Base-by-base conservation (phyloP, 2,888 invertebrate species). In the Caenorhabditis drosophilae region DNA sequence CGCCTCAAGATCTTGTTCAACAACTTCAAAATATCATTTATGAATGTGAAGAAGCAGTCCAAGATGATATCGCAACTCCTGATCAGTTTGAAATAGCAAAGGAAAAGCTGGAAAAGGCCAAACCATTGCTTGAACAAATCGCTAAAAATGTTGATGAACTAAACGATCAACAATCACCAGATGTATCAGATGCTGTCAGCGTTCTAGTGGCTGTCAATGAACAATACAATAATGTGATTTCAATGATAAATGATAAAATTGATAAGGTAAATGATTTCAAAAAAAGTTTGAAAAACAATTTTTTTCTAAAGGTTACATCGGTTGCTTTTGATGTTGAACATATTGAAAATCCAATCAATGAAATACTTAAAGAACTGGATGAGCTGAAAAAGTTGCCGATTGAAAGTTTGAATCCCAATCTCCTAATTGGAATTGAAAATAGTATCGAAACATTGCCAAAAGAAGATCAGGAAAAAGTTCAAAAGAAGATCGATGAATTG, bases 171-270 rank as follows among this genome's bases (percentile, higher is more conserved):
- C 42, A 54, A 18, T 64, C 63, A 46, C 67, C 70, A 27, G 64
- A 64, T 20, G 56, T 56, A 16, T 38, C 55, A 2, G 56, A 66
- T 35, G 60, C 70, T 4, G 40, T 62, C 7, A 55, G 62, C 41
- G 54, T 61, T 18, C 50, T 74, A 22, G 51, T 55, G 2, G 53
- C 38, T 23, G 69, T 69, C 7, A 59, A 67, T 25, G 59, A 69
- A 36, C 59, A 61, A 36, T 61, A 52, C 25, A 47, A 59, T 22
- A 59, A 53, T 36, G 59, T 55, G 1, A 52, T 66, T 2, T 26
- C 46, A 16, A 53, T 60, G 15, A 52, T 68, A 31, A 49, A 56
- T 20, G 63, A 63, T 40, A 56, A 45, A 23, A 51, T 68, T 18
- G 68, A 57, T 23, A 54, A 60, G 54, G 54, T 51, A 9, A 49